Conservation (phyloP, 1,140 invertebrate species). For the Doryteuthis pealeii region DNA sequence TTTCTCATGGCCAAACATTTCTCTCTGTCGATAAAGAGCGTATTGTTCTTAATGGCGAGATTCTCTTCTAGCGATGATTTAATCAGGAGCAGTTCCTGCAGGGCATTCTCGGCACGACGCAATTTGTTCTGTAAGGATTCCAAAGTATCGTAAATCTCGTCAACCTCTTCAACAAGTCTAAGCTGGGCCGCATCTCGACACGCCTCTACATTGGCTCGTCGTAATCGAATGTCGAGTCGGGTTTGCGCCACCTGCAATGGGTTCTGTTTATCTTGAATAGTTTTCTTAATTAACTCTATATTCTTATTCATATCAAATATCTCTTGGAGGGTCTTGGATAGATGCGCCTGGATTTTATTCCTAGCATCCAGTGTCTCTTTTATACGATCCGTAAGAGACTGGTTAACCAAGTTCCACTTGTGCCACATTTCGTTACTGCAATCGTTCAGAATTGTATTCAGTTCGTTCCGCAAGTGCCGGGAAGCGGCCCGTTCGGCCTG, state of each 20-base stretch:
- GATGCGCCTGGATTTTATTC: constrained; percentile 81
- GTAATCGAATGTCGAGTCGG: constrained; percentile 78
- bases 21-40: constrained; percentile 89
- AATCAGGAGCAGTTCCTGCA: constrained; percentile 80
- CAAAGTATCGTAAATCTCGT: constrained; percentile 57
- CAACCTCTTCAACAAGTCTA: constrained; percentile 59
- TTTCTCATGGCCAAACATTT: constrained; percentile 89
- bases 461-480: constrained; percentile 75
- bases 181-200: constrained; percentile 83
- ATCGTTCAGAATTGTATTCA: constrained; percentile 79
- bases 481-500: constrained; percentile 82
- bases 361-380: constrained; percentile 58
- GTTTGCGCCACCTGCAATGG: constrained; percentile 80
- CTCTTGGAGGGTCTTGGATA: constrained; percentile 85
- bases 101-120: constrained; percentile 62
- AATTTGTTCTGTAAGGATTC: constrained; percentile 56
- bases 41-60: constrained; percentile 84
- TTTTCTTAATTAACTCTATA: constrained; percentile 60
- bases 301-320: constrained; percentile 76
- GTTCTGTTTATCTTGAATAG: constrained; percentile 59
- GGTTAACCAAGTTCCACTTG: constrained; percentile 73
- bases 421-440: constrained; percentile 86
- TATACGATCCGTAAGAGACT: constrained; percentile 54
- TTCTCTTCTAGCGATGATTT: constrained; percentile 83
- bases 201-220: constrained; percentile 83